Base-by-base conservation (phyloP, 2,888 invertebrate genomes). In the Beris morrisii region DNA sequence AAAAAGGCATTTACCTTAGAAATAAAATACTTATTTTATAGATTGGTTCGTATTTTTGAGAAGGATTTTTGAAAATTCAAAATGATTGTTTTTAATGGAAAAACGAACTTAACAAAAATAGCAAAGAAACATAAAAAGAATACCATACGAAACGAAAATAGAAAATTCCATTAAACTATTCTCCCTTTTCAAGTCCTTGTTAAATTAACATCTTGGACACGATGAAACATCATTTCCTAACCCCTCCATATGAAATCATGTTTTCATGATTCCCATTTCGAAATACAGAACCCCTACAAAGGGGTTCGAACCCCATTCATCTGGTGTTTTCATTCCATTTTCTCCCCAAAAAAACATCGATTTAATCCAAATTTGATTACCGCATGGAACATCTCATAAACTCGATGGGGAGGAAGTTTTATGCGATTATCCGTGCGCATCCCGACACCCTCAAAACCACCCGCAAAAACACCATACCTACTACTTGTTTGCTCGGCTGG, bases 281-380 rank as follows among this genome's bases (percentile, higher is more conserved):
- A 50, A 50, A 52, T 13, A 61, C 61, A 32, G 50, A 52, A 32
- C 32, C 43, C 6, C 13, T 56, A 4, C 31, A 30, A n/a, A 13
- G n/a, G 28, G 22, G 9, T 22, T 22, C n/a, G 15, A 13, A 43
- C 61, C 5, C 48, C 46, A 31, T 50, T 45, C 12, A 38, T 4
- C n/a, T 38, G 50, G 22, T 52, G 52, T 61, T 61, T 58, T 61
- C 38, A 38, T 38, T 38, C 61, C 61, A 52, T 61, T 61, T 61
- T 61, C 61, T 38, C 15, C 61, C 38, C 50, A 61, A 61, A 65
- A 68, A 61, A 65, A 68, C 70, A 68, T 70, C 68, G 64, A 70
- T 70, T 68, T 70, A 68, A 70, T 70, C 67, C 70, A 70, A 70
- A 70, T 70, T 70, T 70, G 68, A 70, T 70, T 70, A 70, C 67